A percentile compares a stretch with the other conserved stretches of the same genome.
These are phyloP conservation scores for Macropis europaea DNA, from an alignment of 2,888 invertebrate species.

Conservation along the genomic window DNA sequence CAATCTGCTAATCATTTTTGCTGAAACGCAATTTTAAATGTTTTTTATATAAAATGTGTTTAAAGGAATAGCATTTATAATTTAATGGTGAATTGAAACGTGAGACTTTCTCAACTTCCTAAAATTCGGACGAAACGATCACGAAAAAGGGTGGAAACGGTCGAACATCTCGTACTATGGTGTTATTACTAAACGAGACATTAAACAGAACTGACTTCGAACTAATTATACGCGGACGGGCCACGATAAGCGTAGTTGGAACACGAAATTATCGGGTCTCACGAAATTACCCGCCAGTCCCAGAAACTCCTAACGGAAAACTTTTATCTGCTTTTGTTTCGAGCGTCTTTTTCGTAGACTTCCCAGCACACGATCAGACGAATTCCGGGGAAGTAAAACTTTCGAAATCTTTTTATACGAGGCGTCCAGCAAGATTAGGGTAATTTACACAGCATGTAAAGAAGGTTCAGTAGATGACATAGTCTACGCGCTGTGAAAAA, in stretches of 20 bases:
- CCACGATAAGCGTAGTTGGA: slow-evolving; percentile 10
- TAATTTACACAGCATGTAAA: too few species aligned
- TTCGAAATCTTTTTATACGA: too few species aligned
- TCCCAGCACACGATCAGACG: neutral
- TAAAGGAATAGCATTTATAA: too few species aligned
- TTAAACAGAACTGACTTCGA: neutral
- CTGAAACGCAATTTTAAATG: too few species aligned
- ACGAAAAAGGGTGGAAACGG: neutral
- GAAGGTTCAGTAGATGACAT: too few species aligned
- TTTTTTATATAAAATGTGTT: too few species aligned
- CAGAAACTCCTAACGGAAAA: slow-evolving; percentile 7
- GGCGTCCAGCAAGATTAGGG: too few species aligned
- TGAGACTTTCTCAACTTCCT: neutral
- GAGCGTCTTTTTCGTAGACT: slow-evolving; percentile 5
- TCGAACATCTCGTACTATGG: neutral
- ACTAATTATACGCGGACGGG: slow-evolving; percentile 13
- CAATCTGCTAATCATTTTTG: too few species aligned
- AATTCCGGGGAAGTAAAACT: neutral
- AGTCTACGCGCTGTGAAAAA: too few species aligned
- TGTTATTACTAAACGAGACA: slow-evolving; percentile 4
- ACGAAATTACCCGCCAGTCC: slow-evolving; percentile 12
- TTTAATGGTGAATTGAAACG: too few species aligned
- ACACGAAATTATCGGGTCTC: slow-evolving; percentile 23
- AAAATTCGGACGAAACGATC: neutral
- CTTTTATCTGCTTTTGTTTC: neutral